Evolutionary conservation across 2,113 vertebrate genomes (phyloP).

Genomic region (Sinocyclocheilus anshuiensis): DNA sequence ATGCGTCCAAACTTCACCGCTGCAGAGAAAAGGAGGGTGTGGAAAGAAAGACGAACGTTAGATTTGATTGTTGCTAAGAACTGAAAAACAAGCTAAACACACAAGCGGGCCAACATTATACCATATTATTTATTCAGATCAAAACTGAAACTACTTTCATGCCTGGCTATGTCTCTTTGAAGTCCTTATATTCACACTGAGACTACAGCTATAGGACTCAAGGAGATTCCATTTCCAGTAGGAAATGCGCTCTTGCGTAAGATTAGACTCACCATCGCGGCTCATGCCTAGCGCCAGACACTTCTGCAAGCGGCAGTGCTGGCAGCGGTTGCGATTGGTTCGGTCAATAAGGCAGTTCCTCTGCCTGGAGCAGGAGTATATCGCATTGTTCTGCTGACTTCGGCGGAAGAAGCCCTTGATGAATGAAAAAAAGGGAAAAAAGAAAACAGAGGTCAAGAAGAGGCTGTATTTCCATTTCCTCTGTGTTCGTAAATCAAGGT

Average conservation of each 20-base stretch:
- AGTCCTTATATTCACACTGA: background rate
- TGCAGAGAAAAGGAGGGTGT: conserved; percentile 57
- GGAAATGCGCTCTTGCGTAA: conserved; percentile 29
- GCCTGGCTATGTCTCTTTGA: background rate
- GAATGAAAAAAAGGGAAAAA: background rate
- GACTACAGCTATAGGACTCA: background rate
- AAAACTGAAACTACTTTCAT: background rate
- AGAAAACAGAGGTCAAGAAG: background rate
- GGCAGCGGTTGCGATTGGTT: conserved; percentile 90
- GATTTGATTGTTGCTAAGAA: background rate
- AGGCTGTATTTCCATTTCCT: background rate
- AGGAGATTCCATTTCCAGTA: background rate
- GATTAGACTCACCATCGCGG: conserved; percentile 80
- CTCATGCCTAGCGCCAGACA: conserved; percentile 89
- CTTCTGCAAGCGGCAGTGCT: conserved; percentile 90
- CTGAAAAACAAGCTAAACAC: background rate
- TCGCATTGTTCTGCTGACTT: conserved; percentile 90
- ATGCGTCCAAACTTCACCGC: conserved; percentile 95
- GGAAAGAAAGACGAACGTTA: background rate
- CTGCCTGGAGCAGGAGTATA: conserved; percentile 88
- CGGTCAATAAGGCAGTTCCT: conserved; percentile 89
- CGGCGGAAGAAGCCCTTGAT: conserved; percentile 85
- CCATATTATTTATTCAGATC: background rate
- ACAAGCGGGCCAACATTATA: background rate
- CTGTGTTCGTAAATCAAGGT: background rate